These are phyloP conservation scores for Sebastes oblongus DNA, from an alignment of 2,797 vertebrate genomes.

Conservation along the genomic window DNA sequence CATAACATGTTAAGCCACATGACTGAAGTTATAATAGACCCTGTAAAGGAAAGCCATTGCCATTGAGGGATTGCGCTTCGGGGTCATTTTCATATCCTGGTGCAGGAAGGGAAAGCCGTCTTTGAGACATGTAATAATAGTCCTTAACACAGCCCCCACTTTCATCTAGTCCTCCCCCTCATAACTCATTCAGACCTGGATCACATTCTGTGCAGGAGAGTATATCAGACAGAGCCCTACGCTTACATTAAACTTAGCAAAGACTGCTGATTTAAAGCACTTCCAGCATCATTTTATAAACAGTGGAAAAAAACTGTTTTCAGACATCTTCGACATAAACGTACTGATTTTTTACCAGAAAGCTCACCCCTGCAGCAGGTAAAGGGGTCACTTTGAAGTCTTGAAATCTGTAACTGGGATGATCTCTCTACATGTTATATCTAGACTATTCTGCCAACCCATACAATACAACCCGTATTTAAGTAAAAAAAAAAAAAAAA, in stretches of 20 bases:
- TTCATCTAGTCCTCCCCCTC: constrained; percentile 50
- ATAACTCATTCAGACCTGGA: constrained; percentile 50
- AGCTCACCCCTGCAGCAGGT: neutral
- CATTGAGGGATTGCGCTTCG: constrained; percentile 41
- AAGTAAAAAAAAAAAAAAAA: neutral
- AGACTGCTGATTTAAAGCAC: constrained; percentile 29
- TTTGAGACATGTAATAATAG: constrained; percentile 64
- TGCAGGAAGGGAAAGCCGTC: constrained; percentile 53
- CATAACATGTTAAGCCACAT: constrained; percentile 30
- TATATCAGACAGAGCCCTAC: constrained; percentile 17
- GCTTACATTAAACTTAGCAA: constrained; percentile 16
- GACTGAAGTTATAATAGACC: constrained; percentile 24
- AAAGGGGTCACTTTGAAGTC: constrained; percentile 1
- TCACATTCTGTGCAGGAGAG: constrained; percentile 20
- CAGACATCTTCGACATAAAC: constrained; percentile 7
- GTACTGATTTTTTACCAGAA: neutral
- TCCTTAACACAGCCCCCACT: constrained; percentile 36
- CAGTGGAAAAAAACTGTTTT: neutral
- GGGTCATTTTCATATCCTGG: constrained; percentile 49
- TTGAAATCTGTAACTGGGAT: neutral
- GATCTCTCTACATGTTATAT: neutral
- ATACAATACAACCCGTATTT: too few species aligned
- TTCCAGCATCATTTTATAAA: constrained; percentile 17
- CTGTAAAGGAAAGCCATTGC: constrained; percentile 15
- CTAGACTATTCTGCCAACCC: neutral